These are phyloP conservation scores for Drosophila obscura DNA, from an alignment of 1,140 invertebrate genomes.

Conservation along the genomic window DNA sequence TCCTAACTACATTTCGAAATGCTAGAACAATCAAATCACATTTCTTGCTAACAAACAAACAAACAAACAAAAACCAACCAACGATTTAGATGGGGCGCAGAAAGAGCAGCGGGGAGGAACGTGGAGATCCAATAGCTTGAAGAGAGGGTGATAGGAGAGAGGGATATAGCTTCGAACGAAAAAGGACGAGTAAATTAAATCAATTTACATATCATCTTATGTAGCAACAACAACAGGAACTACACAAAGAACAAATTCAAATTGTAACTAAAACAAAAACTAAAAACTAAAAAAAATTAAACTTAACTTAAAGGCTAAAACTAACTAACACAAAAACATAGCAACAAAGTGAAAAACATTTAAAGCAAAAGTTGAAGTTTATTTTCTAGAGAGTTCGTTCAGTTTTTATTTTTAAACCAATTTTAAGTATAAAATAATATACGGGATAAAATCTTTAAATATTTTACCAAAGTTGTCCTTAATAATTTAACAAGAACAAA, in stretches of 20 bases:
- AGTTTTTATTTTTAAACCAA: constrained; percentile 43
- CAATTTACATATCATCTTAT: constrained; percentile 80
- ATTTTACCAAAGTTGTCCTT: constrained; percentile 84
- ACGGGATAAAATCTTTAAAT: constrained; percentile 50
- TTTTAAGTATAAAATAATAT: constrained; percentile 53
- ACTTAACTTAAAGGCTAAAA: constrained; percentile 53
- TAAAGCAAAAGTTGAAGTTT: constrained; percentile 34
- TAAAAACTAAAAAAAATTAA: constrained; percentile 62
- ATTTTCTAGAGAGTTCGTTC: constrained; percentile 44
- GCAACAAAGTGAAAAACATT: constrained; percentile 30
- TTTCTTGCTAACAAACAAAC: constrained; percentile 55
- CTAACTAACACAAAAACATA: constrained; percentile 26
- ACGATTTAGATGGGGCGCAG: constrained; percentile 40
- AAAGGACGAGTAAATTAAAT: constrained; percentile 64
- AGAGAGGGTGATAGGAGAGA: constrained; percentile 19
- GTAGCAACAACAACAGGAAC: constrained; percentile 53
- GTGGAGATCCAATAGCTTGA: constrained; percentile 7
- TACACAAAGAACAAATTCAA: constrained; percentile 34
- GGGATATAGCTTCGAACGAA: constrained; percentile 19
- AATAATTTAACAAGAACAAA: constrained; percentile 70
- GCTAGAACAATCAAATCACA: constrained; percentile 81
- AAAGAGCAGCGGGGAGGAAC: constrained; percentile 9
- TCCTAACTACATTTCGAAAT: constrained; percentile 74
- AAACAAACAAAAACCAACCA: constrained; percentile 39
- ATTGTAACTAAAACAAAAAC: constrained; percentile 60